Conservation (phyloP, 1,140 invertebrate genomes). For the Pararge aegeria region DNA sequence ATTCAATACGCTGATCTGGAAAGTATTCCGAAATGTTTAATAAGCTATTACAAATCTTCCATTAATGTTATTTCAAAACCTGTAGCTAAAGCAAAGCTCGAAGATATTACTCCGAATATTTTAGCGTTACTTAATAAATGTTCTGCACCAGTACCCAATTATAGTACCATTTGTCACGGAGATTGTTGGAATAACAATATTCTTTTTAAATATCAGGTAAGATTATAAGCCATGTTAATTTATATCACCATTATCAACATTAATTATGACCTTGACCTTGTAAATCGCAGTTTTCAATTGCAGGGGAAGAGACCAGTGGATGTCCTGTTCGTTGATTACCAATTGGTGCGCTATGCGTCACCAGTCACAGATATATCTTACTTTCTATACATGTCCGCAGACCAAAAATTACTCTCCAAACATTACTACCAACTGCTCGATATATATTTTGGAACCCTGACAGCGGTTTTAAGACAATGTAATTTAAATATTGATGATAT, state of each 20-base stretch:
- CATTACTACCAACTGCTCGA: constrained; percentile 76
- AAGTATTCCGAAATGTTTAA: constrained; percentile 41
- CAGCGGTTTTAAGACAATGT: constrained; percentile 55
- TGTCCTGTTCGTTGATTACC: constrained; percentile 80
- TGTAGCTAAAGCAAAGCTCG: constrained; percentile 39
- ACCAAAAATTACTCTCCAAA: constrained; percentile 64
- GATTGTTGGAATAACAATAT: constrained; percentile 67
- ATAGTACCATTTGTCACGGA: constrained; percentile 56
- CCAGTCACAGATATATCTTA: constrained; percentile 82
- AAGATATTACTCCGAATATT: constrained; percentile 36
- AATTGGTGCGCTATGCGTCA: constrained; percentile 79
- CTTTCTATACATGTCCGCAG: constrained; percentile 80
- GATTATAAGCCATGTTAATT: neutral
- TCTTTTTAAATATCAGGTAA: constrained; percentile 53
- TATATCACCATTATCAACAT: neutral
- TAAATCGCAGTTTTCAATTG: constrained; percentile 28
- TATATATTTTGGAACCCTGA: constrained; percentile 80
- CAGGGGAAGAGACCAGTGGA: constrained; percentile 57
- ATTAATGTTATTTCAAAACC: constrained; percentile 44
- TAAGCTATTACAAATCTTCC: constrained; percentile 51
- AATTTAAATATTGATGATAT: constrained; percentile 64
- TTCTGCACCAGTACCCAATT: constrained; percentile 34
- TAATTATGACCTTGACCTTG: neutral
- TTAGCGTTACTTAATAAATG: constrained; percentile 46
- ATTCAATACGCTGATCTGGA: constrained; percentile 48